Base-by-base conservation (phyloP, 2,797 vertebrate species). In the Myotis pilosus region DNA sequence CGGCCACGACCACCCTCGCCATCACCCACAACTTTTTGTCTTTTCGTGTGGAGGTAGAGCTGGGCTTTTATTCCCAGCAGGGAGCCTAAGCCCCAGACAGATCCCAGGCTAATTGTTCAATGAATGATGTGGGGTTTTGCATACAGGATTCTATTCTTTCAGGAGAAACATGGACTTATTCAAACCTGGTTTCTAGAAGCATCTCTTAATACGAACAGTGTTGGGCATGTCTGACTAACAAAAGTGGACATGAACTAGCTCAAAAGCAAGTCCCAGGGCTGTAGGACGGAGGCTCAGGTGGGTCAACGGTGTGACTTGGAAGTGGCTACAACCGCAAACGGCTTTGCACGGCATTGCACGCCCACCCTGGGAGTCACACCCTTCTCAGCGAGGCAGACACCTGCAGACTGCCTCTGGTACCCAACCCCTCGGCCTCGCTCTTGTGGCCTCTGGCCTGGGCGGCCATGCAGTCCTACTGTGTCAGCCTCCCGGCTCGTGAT, bases 271-370 rank as follows among this genome's bases (percentile, higher is more conserved):
- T 25, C 19, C 2, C 0, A 4, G 41, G 72, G 57, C 25, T 30
- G 9, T 6, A 6, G 44, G 30, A 44, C 3, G 4, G 62, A 33
- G 36, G 9, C 17, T 9, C 36, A 1, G 25, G 1, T 2, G 13
- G 2, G 33, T 33, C 3, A 2, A 47, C 30, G 2, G 3, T 76
- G 74, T 22, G 74, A n/a, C 47, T 38, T 5, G 11, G n/a, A 11
- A 22, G 49, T 22, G 11, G 6, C 47, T 6, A 22, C 5, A 22
- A 33, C 44, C 5, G 36, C 36, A 12, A 3, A 15, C 8, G 11
- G 28, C 30, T 41, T 47, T 13, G 0, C 38, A 3, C 5, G 7
- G 44, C 13, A 0, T 2, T 17, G 19, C 28, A 9, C 0, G 0
- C 60, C 38, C 16, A 4, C 36, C 49, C 74, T 0, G 3, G 11